A percentile compares a stretch with the other conserved stretches of the same genome.
Conservation (phyloP, 2,888 invertebrate genomes). For the Eupeodes latifasciatus region DNA sequence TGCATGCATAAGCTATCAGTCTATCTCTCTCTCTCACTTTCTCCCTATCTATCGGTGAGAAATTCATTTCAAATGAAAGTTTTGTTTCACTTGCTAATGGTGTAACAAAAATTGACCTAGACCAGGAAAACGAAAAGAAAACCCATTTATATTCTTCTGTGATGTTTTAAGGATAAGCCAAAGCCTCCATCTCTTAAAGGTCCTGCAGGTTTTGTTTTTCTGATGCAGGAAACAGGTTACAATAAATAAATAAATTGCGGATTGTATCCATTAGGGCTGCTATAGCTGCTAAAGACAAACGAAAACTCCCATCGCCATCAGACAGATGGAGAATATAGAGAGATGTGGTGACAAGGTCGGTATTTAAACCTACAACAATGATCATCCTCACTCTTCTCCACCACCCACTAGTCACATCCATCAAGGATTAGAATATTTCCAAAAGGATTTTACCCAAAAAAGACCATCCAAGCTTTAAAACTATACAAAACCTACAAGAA, state of each 20-base stretch:
- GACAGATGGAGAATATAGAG: slow-evolving; percentile 43
- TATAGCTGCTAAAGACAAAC: slow-evolving; percentile 24
- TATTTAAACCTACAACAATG: slow-evolving; percentile 38
- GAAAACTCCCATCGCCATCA: slow-evolving; percentile 36
- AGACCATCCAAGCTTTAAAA: background rate
- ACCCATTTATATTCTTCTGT: background rate
- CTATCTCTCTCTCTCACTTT: background rate
- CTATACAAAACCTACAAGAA: background rate
- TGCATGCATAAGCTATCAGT: slow-evolving; percentile 66
- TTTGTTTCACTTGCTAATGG: slow-evolving; percentile 10
- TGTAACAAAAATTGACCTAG: slow-evolving; percentile 56
- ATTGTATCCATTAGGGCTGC: slow-evolving; percentile 58
- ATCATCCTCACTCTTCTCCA: background rate
- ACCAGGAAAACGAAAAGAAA: slow-evolving; percentile 33
- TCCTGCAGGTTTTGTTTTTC: background rate
- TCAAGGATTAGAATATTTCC: slow-evolving; percentile 4
- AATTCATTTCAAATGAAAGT: slow-evolving; percentile 16
- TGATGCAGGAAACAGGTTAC: slow-evolving; percentile 42
- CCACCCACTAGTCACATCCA: background rate
- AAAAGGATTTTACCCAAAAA: slow-evolving; percentile 1
- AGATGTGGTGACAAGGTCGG: slow-evolving; percentile 65
- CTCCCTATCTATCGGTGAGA: background rate
- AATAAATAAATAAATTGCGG: slow-evolving; percentile 72
- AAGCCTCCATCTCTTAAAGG: background rate
- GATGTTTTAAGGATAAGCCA: slow-evolving; percentile 13